phyloP scores from a whole-genome alignment of 2,113 vertebrate genomes.

The Psilopogon haemacephalus region DNA sequence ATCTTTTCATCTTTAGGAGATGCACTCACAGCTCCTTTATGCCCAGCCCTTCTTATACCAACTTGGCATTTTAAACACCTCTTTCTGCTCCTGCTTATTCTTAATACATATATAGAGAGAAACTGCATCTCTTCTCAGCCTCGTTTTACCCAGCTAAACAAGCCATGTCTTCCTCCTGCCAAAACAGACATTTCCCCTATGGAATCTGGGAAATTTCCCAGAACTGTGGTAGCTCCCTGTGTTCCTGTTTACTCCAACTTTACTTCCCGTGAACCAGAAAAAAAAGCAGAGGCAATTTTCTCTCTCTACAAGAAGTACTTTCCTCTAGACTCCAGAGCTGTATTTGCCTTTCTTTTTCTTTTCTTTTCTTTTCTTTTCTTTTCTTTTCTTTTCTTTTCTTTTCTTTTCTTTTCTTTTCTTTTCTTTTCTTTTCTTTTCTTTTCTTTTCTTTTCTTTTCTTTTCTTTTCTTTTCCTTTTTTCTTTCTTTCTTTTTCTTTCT shows the following conservation, averaged over 20 bases:
- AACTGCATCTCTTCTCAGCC: background rate
- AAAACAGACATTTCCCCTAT: background rate
- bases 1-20: background rate
- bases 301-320: background rate
- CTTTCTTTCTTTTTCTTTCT: too few relatives aligned
- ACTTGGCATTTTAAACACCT: background rate
- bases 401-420: too few relatives aligned
- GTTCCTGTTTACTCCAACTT: background rate
- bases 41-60: background rate
- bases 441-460: too few relatives aligned
- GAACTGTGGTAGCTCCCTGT: background rate
- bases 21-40: background rate
- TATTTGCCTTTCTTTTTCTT: background rate
- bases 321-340: background rate
- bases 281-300: background rate
- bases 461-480: too few relatives aligned
- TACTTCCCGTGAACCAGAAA: background rate
- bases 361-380: too few relatives aligned
- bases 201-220: background rate
- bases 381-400: too few relatives aligned
- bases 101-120: fast-evolving
- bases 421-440: too few relatives aligned
- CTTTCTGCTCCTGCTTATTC: background rate
- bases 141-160: background rate
- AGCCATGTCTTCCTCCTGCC: background rate